Evolutionary conservation across 1,140 invertebrate genomes (phyloP), one percentile per base, ranked within the genome.

Genomic region (Asbolus verrucosus): DNA sequence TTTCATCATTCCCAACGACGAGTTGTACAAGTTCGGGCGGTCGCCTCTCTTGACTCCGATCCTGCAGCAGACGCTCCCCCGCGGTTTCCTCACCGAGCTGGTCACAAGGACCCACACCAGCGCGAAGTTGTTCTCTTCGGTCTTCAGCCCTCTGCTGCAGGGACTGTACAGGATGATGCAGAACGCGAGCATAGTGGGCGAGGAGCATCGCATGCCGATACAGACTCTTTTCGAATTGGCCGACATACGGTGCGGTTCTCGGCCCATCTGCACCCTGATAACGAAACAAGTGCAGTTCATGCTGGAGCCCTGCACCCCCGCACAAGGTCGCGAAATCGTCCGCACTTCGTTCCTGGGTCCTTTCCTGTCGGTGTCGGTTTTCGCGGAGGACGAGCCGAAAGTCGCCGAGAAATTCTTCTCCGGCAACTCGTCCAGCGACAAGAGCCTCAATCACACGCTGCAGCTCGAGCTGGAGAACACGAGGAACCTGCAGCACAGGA

Each of bases 381-480:
- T 98, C 80, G 94, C 93, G 21, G 95, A 98, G 81, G 96, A 98
- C 80, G 93, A 96, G 79, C 88, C 91, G 0, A 89, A 90, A 74
- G 87, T 95, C 6, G 92, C 91, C 0, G 87, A 88, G 67, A 84
- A 88, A 77, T 88, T 89, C 71, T 86, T 91, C 78, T 84, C 83
- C 36, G 85, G 84, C 1, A 86, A 85, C 43, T 68, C 83, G 15
- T 73, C 79, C 33, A 85, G 83, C 4, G 86, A 88, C 62, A 86
- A 86, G 76, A 83, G 84, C 16, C 83, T 91, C 41, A 88, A 87
- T 69, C 81, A 86, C 27, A 87, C 89, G 1, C 75, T 92, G 4
- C 90, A 93, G 76, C 80, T 92, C 8, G 91, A 93, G 76, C 81
- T 93, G 24, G 91, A 93, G 75, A 88, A 87, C 31, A 88, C 87